Evolutionary conservation across 2,888 invertebrate genomes (phyloP), one percentile per base, ranked within the genome.

Genomic region (Chironomus tentans): DNA sequence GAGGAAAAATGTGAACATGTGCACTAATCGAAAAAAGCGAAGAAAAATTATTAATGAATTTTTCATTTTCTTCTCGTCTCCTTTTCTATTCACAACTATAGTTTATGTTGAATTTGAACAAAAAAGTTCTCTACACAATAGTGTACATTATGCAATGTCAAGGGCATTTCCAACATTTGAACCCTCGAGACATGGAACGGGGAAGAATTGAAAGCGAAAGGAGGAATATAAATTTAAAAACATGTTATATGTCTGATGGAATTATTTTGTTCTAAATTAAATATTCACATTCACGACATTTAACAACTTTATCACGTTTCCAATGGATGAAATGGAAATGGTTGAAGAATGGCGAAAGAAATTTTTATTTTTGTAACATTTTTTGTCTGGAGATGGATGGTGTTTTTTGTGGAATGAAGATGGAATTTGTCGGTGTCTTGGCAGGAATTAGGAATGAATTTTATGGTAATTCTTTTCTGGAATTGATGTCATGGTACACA

Each of bases 1-100:
- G 28, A 28, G 3, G 38, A 70, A 69, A 69, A 70, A 70, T 70
- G 15, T 28, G 70, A 70, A 70, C 70, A 70, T 70, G 70, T 70
- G 70, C 47, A 48, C 47, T 70, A 70, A 50, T 22, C 47, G 70
- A 70, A 50, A 68, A 18, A 22, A 47, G 68, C 21, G 21, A 15
- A 47, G 46, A 12, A 22, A 70, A 48, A 70, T 47, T 70, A 15
- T 70, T 70, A 70, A 70, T 70, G 70, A 70, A 21, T 15, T 56
- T 56, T 56, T 18, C 18, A 56, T 15, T n/a, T 18, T 15, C 56
- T 28, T 24, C 4, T 24, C 24, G 3, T 24, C 3, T 28, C 28
- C 6, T 1, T 38, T 38, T 10, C 38, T 38, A 38, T 38, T 38
- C 38, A 38, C 10, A 7, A 38, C 38, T 10, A 38, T 38, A 7